Evolutionary conservation across 1,140 invertebrate genomes (phyloP), one percentile per base, ranked within the genome.

Genomic region (Lepeophtheirus salmonis): DNA sequence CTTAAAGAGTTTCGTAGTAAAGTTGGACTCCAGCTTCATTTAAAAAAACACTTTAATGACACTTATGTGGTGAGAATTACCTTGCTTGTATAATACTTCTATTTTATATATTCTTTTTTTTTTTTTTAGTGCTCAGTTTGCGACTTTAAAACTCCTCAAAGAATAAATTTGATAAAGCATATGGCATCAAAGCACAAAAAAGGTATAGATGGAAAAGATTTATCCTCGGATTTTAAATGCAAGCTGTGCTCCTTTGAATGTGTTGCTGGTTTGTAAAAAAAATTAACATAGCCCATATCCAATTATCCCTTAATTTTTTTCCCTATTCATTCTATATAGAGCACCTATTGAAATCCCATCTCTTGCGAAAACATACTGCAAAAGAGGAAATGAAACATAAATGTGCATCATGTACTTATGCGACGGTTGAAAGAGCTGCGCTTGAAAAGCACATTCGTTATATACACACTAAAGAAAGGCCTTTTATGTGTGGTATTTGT

Each of bases 361-460:
- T 62, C 3, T 30, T 64, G 16, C 62, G 67, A 52, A 66, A 66
- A 41, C 66, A 64, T 51, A 63, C 64, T 18, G 21, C 23, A 12
- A 61, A 53, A 22, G 59, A 61, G 22, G 50, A 56, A 17, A 61
- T 61, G 59, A 52, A 25, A n/a, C 75, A 69, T 62, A 72, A 74
- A 58, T 76, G 75, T 67, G 64, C 67, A 14, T 67, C 70, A 22
- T 76, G 75, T 67, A 66, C 69, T 56, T 76, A 76, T 62, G 68
- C 72, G 3, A 70, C 74, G 6, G 72, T 74, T 14, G 74, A 74
- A 58, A 68, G 72, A 62, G 71, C 71, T 50, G 73, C 74, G 56
- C 65, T 76, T 4, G 68, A 70, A 59, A 74, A 75, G 25, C 75
- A 76, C 61, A 69, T 72, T 21, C 60, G 72, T 23, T 65, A 66